Conservation (phyloP, 2,797 vertebrate genomes). For the Odontamblyopus lacepedii region DNA sequence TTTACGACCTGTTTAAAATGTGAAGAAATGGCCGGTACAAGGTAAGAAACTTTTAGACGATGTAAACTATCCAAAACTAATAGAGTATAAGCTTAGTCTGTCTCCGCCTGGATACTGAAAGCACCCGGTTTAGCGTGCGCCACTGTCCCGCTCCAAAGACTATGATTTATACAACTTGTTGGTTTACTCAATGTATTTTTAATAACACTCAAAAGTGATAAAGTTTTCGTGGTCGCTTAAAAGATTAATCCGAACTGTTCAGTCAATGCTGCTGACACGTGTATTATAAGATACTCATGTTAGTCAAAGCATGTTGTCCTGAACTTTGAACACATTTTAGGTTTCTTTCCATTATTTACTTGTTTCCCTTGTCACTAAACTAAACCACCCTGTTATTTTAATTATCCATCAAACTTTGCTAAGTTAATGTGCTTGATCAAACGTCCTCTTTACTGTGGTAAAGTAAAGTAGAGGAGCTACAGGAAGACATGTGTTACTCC, state of each 20-base stretch:
- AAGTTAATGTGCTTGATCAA: conserved; percentile 19
- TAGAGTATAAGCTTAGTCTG: no score
- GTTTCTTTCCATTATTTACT: not conserved
- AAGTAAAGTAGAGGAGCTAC: conserved; percentile 1
- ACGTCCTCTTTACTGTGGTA: conserved; percentile 58
- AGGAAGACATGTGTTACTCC: conserved; percentile 59
- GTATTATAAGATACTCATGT: not conserved
- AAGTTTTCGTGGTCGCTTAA: not conserved
- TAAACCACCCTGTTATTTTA: conserved; percentile 4
- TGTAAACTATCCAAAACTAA: not conserved
- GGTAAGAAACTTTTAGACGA: conserved; percentile 51
- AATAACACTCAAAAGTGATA: not conserved
- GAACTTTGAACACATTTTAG: not conserved
- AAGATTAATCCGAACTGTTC: not conserved
- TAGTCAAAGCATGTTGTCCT: not conserved
- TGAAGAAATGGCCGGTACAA: conserved; percentile 78
- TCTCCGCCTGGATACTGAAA: not conserved
- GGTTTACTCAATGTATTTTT: not conserved
- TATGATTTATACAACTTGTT: not conserved
- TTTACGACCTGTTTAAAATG: conserved; percentile 65
- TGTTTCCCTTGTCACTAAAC: not conserved
- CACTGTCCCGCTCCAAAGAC: no score
- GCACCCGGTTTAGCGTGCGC: not conserved
- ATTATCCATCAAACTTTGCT: conserved; percentile 15
- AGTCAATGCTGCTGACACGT: not conserved